Percentiles rank a stretch among this genome's conserved stretches.
phyloP scores from a whole-genome alignment of 2,888 invertebrate species.

The Therioaphis trifolii region DNA sequence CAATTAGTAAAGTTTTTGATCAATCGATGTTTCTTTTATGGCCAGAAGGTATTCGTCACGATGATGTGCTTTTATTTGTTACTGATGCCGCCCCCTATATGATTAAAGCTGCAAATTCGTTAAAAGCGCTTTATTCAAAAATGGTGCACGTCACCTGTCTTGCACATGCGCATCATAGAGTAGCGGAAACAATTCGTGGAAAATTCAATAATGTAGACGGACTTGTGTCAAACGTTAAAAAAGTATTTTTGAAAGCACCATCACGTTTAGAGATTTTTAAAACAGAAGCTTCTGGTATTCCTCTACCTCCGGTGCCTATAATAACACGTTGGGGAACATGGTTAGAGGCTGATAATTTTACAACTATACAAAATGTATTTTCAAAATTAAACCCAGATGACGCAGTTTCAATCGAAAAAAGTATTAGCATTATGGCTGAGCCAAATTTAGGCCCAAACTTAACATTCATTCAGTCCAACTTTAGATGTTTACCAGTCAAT shows the following conservation, averaged over 20 bases:
- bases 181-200: constrained; percentile 1
- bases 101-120: constrained; percentile 9
- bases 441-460: constrained; percentile 18
- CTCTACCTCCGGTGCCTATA: neutral
- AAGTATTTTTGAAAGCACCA: neutral
- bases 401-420: neutral
- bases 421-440: constrained; percentile 23
- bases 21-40: constrained; percentile 19
- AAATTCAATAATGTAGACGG: neutral
- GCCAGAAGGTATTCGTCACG: constrained; percentile 29
- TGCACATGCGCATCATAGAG: too few species aligned
- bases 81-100: constrained; percentile 23
- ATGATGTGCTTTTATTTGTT: constrained; percentile 39
- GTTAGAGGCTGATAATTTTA: constrained; percentile 17
- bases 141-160: constrained; percentile 16
- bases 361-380: constrained; percentile 3
- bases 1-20: constrained; percentile 34
- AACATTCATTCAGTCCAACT: constrained; percentile 29
- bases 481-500: constrained; percentile 32
- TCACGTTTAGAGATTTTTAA: constrained; percentile 8
- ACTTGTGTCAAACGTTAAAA: neutral
- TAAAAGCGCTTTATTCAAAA: neutral
- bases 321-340: constrained; percentile 5
- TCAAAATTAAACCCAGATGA: constrained; percentile 1
- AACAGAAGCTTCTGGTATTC: neutral